Evolutionary conservation across 2,888 invertebrate genomes (phyloP).

Genomic region (Ligdia adustata): DNA sequence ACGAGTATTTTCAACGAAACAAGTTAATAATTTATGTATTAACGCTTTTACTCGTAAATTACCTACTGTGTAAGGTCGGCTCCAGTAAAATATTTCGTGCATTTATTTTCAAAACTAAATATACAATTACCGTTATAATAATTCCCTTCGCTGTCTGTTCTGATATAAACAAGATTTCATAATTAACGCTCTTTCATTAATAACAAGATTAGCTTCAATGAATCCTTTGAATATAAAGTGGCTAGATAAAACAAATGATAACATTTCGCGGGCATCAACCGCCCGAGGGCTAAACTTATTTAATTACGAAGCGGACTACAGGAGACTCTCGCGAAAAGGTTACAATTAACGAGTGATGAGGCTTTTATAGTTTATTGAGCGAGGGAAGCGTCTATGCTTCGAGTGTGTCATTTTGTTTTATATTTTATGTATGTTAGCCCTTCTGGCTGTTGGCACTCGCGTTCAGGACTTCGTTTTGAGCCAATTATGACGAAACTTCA

Average conservation of each 20-base stretch:
- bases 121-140: neutral
- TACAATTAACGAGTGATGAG: neutral
- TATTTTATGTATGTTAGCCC: no score
- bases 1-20: no score
- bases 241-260: constrained; percentile 7
- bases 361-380: no score
- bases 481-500: no score
- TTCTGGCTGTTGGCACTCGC: no score
- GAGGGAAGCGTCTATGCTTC: no score
- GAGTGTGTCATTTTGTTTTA: no score
- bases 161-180: neutral
- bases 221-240: constrained; percentile 10
- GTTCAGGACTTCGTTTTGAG: no score
- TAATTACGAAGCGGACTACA: constrained; percentile 14
- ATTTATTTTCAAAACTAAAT: neutral
- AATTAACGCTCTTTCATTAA: neutral
- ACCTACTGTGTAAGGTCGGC: no score
- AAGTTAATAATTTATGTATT: no score
- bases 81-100: no score
- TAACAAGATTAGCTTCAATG: constrained; percentile 1
- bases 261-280: constrained; percentile 5
- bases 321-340: constrained; percentile 18
- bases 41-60: no score
- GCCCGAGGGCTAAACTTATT: constrained; percentile 11
- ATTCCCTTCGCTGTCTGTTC: neutral